Base-by-base conservation (phyloP, 2,888 invertebrate species). In the Aspidiotus rigidus region DNA sequence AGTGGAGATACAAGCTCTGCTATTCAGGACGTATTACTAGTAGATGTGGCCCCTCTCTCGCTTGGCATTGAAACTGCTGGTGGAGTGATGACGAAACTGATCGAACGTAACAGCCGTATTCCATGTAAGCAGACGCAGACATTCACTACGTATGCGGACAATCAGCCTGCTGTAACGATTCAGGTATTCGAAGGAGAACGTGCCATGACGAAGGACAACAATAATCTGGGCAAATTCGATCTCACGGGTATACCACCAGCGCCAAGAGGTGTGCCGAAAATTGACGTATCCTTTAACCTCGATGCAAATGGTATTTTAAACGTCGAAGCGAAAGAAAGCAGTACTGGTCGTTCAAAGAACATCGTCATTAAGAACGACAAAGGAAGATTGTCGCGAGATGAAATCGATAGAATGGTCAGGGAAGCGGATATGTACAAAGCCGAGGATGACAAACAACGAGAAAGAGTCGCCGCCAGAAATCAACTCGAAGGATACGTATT, bases 281-380 rank as follows among this genome's bases (percentile, higher is more conserved):
- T 88, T 74, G 75, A 81, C 87, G 89, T 92, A 0, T 89, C 90
- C 1, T 93, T 93, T 74, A 92, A 93, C 77, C 81, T 93, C 66
- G 93, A 93, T 75, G 91, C 91, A n/a, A 93, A 93, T 76, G 93
- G 93, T 71, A 93, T 94, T 71, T 77, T 92, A 6, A 87, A 90
- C 75, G 80, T 84, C 2, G 79, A 81, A 2, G 82, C 81, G 16
- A 82, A 82, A 75, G 84, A 85, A 74, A 81, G 79, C 64, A 81
- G 83, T 72, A 82, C 83, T 15, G 91, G 91, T 83, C 83, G 72
- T 86, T 81, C 84, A 5, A 70, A 85, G 77, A 86, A 87, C 76
- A 90, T 91, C 72, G 86, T 86, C 59, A 91, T 91, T 72, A 88
- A 87, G 76, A 90, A 90, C 79, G 89, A 90, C 79, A 88, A 86